These are phyloP conservation scores for Callocephalon fimbriatum DNA, from an alignment of 2,113 vertebrate genomes.

Conservation along the genomic window DNA sequence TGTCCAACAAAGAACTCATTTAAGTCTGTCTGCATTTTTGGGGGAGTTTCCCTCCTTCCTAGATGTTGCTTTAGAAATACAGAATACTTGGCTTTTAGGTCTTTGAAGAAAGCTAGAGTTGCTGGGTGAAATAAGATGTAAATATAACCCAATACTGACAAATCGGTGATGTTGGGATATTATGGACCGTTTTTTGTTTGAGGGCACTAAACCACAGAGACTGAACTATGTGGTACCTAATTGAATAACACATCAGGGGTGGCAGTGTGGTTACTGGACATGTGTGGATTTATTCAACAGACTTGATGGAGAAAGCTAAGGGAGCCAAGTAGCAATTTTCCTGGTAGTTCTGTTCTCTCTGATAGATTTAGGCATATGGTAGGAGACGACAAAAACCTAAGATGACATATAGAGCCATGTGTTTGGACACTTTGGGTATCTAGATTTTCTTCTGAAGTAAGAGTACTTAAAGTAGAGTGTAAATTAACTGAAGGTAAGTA, in stretches of 20 bases:
- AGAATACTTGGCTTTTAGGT: background rate
- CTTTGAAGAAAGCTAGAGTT: background rate
- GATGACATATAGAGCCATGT: background rate
- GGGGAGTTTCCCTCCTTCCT: fast-evolving
- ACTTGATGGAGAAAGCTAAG: background rate
- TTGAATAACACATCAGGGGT: background rate
- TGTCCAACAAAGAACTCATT: background rate
- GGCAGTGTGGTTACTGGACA: background rate
- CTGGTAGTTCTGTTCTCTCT: background rate
- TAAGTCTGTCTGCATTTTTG: background rate
- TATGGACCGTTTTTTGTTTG: background rate
- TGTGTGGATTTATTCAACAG: background rate
- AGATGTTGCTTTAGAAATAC: background rate
- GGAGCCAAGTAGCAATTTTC: background rate
- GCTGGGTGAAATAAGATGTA: background rate
- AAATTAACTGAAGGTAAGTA: background rate
- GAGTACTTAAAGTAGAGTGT: background rate
- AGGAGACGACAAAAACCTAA: background rate
- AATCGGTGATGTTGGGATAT: background rate
- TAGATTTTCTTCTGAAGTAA: background rate
- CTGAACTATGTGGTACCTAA: background rate
- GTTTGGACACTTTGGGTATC: background rate
- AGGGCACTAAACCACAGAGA: background rate
- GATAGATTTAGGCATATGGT: background rate
- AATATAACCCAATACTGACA: background rate